Base-by-base conservation (phyloP, 2,888 invertebrate genomes). In the Microctonus aethiopoides region DNA sequence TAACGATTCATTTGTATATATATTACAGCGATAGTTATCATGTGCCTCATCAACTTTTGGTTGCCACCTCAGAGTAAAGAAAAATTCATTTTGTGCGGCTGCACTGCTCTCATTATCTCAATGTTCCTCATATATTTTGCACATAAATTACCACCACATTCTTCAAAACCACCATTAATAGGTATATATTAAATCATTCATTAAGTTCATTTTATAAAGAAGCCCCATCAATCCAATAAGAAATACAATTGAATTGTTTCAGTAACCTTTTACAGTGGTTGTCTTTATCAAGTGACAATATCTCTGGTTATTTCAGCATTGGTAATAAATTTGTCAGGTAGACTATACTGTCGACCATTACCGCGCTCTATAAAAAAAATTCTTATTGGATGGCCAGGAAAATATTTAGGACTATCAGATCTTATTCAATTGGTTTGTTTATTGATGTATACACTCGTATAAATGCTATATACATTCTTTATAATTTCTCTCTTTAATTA, bases 31-130 rank as follows among this genome's bases (percentile, higher is more conserved):
- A 89, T 92, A 66, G 88, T 91, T 3, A 80, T 91, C 16, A 79
- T 92, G 78, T 90, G 90, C 0, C 84, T 93, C 56, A 84, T 90
- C 16, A 87, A 88, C 1, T 93, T 92, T 82, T 91, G 91, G 91
- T 78, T 92, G 59, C 92, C 92, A 0, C 91, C 92, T 0, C 89
- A 90, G 76, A 89, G 91, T 76, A 91, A 90, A 16, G 92, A 92
- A 81, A 92, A 92, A 83, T 88, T 92, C 24, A 83, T 90, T 13
- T 81, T 92, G 20, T 91, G 90, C 75, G 90, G 90, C 7, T 87
- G 89, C 64, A 89, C 90, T 9, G 88, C 90, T 13, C 80, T 92
- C 0, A 88, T 92, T 59, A 89, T 91, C 51, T 88, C 89, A n/a
- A 84, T 91, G 20, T 91, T 91, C 78, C 87, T 92, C 68, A 87